Conservation (phyloP, 2,888 invertebrate species). For the Mayetiola destructor region DNA sequence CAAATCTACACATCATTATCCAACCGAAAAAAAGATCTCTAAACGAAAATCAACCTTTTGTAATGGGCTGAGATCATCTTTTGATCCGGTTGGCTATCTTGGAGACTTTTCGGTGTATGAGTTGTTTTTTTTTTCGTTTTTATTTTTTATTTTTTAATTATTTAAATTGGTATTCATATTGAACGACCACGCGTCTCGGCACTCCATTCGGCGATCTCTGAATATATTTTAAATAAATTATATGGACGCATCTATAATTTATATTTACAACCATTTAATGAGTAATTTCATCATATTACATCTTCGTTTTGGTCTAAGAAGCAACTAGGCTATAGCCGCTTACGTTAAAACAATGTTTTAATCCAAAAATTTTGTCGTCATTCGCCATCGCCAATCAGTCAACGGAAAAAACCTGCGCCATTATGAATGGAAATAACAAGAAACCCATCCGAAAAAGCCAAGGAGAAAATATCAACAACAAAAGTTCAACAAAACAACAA, state of each 20-base stretch:
- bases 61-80: no score
- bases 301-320: conserved; percentile 16
- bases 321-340: conserved; percentile 15
- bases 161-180: no score
- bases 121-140: neutral
- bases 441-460: no score
- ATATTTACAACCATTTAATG: conserved; percentile 12
- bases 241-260: conserved; percentile 12
- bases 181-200: conserved; percentile 4
- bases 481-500: no score
- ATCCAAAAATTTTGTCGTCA: neutral
- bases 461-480: no score
- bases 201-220: neutral
- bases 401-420: no score
- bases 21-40: neutral
- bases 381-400: no score
- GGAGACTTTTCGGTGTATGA: neutral
- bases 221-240: conserved; percentile 11
- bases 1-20: neutral
- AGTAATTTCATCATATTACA: conserved; percentile 12
- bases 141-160: neutral
- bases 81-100: neutral
- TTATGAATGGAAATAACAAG: no score
- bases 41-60: no score
- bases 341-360: no score